phyloP scores from a whole-genome alignment of 2,113 vertebrate genomes.

The Macquaria ambigua region DNA sequence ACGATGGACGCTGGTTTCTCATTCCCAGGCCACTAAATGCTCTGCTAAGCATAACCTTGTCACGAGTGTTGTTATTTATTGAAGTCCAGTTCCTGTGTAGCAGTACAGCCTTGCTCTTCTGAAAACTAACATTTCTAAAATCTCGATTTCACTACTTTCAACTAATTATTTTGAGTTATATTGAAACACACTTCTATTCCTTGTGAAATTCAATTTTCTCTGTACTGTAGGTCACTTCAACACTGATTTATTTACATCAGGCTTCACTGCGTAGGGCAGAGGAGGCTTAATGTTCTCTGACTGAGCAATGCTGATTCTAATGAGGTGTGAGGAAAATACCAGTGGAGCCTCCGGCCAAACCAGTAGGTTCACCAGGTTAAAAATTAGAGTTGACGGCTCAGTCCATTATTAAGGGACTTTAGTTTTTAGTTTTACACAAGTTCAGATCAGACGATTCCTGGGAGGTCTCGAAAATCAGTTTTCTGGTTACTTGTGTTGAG shows the following conservation, averaged over 20 bases:
- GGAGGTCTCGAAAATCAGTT: background rate
- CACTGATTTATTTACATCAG: background rate
- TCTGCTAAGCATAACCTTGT: conserved; percentile 17
- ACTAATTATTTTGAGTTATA: background rate
- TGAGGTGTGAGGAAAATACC: conserved; percentile 45
- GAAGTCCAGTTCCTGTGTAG: conserved; percentile 2
- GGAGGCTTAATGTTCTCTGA: conserved; percentile 12
- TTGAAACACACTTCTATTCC: background rate
- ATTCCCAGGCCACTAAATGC: conserved; percentile 36
- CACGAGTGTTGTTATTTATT: conserved; percentile 14
- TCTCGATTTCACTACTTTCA: background rate
- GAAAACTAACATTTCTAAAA: conserved; percentile 1
- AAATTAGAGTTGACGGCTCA: conserved; percentile 5
- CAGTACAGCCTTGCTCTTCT: background rate
- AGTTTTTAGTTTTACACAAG: background rate
- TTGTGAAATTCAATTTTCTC: background rate
- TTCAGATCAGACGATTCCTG: background rate
- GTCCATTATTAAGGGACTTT: conserved; percentile 2
- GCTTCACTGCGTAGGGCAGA: background rate
- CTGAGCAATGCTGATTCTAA: conserved; percentile 30
- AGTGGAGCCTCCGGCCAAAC: conserved; percentile 36
- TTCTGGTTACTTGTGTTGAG: background rate
- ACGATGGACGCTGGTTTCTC: conserved; percentile 17
- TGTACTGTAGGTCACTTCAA: background rate
- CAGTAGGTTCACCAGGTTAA: background rate